Conservation (phyloP, 2,888 invertebrate genomes). For the Phortica okadai region DNA sequence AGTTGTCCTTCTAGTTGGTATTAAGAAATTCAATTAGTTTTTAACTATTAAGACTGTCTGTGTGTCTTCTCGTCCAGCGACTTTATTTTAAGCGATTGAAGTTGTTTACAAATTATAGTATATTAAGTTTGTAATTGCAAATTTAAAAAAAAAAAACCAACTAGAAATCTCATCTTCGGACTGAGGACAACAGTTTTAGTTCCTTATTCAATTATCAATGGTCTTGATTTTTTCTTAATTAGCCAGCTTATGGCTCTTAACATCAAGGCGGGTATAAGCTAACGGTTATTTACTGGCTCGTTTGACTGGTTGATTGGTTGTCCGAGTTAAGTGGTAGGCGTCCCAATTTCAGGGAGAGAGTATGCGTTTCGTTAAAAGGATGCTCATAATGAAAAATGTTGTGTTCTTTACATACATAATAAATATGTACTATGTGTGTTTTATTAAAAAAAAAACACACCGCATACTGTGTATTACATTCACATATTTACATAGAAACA, state of each 20-base stretch:
- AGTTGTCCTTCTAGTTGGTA: too few relatives aligned
- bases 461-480: background rate
- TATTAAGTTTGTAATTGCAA: too few relatives aligned
- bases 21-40: too few relatives aligned
- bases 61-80: too few relatives aligned
- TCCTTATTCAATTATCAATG: too few relatives aligned
- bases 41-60: too few relatives aligned
- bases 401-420: background rate
- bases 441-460: background rate
- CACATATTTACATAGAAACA: too few relatives aligned
- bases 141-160: too few relatives aligned
- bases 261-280: background rate
- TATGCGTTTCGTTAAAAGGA: background rate
- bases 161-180: too few relatives aligned
- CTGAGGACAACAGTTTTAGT: too few relatives aligned
- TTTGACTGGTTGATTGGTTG: background rate
- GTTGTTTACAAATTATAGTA: too few relatives aligned
- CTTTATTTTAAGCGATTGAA: too few relatives aligned
- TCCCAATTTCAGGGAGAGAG: background rate
- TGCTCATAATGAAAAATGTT: background rate
- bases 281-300: background rate
- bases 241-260: background rate
- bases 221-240: background rate
- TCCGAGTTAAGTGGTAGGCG: background rate
- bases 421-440: background rate